Base-by-base conservation (phyloP, 2,888 invertebrate genomes). In the Dasysyrphus albostriatus region DNA sequence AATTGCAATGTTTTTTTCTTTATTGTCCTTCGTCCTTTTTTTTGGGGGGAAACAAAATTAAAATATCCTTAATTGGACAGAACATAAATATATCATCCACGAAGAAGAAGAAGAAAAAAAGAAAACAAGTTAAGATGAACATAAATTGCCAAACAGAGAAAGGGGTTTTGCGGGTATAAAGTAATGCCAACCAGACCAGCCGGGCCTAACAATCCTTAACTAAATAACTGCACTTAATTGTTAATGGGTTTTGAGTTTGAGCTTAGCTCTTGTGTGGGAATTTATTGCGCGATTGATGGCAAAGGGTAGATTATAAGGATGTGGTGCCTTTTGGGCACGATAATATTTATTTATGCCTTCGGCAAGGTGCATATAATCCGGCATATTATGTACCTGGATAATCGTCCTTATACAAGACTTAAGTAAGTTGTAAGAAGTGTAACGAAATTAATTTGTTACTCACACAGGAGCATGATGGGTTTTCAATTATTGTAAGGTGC, bases 341-440 rank as follows among this genome's bases (percentile, higher is more conserved):
- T 69, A 42, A 63, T 65, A 63, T 54, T 69, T 69, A 56, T 67
- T 59, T 51, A 63, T 56, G 70, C 75, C 70, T 65, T 29, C 24
- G 63, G 84, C 84, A 85, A 85, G 84, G 81, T 85, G 84, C 77
- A 84, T 70, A 39, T 72, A 44, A 37, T 51, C 58, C 39, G 24
- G 24, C 59, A 37, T 24, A 39, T 14, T 24, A n/a, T 6, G 44
- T 32, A 24, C 12, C 24, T 34, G 81, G 81, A 76, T 81, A 81
- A 84, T 84, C 80, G 72, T 54, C 54, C 58, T 59, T 56, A 54
- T 56, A 29, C 16, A 34, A 34, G 63, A 37, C 79, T 29, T 75
- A 80, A 84, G 49, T 84, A 58, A 84, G 83, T 70, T 58, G 83
- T 84, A 80, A 84, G 49, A 67, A 67, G 72, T 75, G 75, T 49